phyloP scores from a whole-genome alignment of 2,113 vertebrate species.

The Mola mola region DNA sequence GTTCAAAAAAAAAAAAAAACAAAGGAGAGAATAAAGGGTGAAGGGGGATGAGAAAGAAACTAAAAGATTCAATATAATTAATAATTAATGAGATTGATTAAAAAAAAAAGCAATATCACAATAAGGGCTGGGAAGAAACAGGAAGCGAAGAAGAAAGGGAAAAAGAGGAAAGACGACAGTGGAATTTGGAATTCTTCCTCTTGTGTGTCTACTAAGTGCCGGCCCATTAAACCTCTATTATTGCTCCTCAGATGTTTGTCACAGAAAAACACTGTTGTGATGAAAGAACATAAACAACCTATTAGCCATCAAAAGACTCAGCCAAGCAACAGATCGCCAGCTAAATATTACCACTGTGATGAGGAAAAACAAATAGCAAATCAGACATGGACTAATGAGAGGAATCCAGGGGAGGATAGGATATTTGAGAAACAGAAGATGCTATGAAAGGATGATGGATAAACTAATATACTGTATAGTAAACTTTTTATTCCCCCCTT shows the following conservation, averaged over 20 bases:
- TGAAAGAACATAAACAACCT: constrained; percentile 61
- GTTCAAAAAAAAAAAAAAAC: constrained; percentile 6
- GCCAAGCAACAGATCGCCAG: constrained; percentile 16
- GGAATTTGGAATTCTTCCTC: constrained; percentile 19
- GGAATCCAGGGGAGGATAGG: neutral
- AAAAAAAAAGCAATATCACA: constrained; percentile 13
- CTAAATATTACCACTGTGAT: constrained; percentile 24
- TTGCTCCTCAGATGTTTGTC: constrained; percentile 55
- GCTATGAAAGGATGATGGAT: neutral
- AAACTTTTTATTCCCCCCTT: too few relatives aligned
- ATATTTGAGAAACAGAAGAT: constrained; percentile 9
- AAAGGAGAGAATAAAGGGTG: neutral
- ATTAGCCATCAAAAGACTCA: constrained; percentile 37
- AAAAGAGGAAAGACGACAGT: neutral
- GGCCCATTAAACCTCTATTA: constrained; percentile 57
- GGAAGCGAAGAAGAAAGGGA: constrained; percentile 10
- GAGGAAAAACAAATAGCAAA: constrained; percentile 16
- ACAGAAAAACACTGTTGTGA: constrained; percentile 46
- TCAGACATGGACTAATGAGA: constrained; percentile 17
- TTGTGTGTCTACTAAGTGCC: constrained; percentile 17
- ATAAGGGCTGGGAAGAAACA: constrained; percentile 4
- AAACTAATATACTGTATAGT: too few relatives aligned
- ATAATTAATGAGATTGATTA: too few relatives aligned
- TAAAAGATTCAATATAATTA: constrained; percentile 15
- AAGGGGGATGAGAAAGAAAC: constrained; percentile 3